phyloP scores from a whole-genome alignment of 2,113 vertebrate species.

The Scytalopus superciliaris region DNA sequence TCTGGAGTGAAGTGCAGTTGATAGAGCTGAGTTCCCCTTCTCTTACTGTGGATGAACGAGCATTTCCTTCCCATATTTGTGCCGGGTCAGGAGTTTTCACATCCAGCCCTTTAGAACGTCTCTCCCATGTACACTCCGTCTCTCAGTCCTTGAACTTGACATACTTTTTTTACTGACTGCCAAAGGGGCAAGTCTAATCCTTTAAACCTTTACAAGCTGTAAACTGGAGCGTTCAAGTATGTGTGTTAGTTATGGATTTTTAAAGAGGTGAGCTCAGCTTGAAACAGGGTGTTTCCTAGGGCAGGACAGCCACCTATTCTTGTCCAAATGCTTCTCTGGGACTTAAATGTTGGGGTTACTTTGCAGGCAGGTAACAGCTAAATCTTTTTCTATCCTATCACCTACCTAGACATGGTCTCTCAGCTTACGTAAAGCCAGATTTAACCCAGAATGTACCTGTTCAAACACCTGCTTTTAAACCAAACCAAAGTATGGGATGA shows the following conservation, averaged over 20 bases:
- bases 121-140: background rate
- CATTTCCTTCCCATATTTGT: background rate
- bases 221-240: background rate
- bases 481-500: background rate
- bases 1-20: background rate
- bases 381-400: background rate
- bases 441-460: conserved; percentile 6
- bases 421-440: conserved; percentile 16
- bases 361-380: background rate
- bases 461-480: background rate
- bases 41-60: background rate
- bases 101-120: background rate
- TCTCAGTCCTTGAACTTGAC: background rate
- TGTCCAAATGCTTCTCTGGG: background rate
- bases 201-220: background rate
- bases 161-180: background rate
- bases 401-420: background rate
- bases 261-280: background rate
- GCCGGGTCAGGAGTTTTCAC: background rate
- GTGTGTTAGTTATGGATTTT: background rate
- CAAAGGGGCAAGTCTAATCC: background rate
- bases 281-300: background rate
- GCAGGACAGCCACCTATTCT: background rate
- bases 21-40: background rate
- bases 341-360: background rate